phyloP scores from a whole-genome alignment of 1,140 invertebrate species.

The Melanaphis sacchari region DNA sequence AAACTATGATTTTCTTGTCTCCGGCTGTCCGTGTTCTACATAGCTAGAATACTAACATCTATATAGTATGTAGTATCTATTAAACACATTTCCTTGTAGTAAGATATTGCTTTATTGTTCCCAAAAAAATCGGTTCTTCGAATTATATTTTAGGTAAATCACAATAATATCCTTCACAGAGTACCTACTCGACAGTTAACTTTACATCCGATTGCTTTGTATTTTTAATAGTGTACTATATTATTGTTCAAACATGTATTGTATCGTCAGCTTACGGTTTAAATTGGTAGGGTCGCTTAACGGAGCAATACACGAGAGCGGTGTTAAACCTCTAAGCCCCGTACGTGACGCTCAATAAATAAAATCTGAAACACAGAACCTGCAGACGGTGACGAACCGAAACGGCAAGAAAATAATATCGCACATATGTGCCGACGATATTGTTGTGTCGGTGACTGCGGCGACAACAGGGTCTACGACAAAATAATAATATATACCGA shows the following conservation, averaged over 20 bases:
- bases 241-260: neutral
- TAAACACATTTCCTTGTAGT: neutral
- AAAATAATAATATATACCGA: neutral
- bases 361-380: conserved; percentile 5
- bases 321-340: neutral
- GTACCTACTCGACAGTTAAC: neutral
- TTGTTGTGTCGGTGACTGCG: neutral
- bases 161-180: neutral
- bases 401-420: conserved; percentile 3
- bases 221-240: neutral
- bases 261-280: neutral
- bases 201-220: conserved; percentile 12
- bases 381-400: neutral
- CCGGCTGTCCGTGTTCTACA: neutral
- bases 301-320: neutral
- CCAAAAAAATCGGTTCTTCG: neutral
- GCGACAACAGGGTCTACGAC: neutral
- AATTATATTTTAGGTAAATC: neutral
- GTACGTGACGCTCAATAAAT: neutral
- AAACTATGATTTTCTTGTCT: neutral
- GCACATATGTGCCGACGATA: neutral
- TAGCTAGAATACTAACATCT: neutral
- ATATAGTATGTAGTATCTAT: neutral
- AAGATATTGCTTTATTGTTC: neutral
- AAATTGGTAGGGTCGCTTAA: neutral